These are phyloP conservation scores for Zoanthus gigantus DNA, from an alignment of 92 coral and sea anemone species.

Conservation along the genomic window DNA sequence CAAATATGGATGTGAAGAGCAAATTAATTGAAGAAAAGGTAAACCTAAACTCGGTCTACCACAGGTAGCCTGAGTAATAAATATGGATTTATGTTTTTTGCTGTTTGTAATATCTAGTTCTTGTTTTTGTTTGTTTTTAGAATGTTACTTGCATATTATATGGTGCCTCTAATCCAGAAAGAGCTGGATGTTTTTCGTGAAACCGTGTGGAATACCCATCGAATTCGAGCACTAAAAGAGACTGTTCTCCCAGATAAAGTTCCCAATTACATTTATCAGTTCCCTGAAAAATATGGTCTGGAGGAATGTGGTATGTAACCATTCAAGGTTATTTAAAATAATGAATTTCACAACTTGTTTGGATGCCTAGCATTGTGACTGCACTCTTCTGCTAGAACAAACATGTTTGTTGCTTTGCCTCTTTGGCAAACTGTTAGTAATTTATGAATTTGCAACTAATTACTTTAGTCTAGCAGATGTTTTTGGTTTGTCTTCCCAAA, in stretches of 20 bases:
- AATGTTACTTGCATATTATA: constrained; percentile 1
- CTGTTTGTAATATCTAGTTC: background rate
- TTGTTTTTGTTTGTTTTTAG: background rate
- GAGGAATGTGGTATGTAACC: constrained; percentile 28
- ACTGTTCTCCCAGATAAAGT: constrained; percentile 10
- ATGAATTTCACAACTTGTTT: background rate
- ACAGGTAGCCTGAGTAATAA: too few relatives aligned
- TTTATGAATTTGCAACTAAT: background rate
- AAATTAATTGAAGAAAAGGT: too few relatives aligned
- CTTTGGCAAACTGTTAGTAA: background rate
- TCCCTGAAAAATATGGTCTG: background rate
- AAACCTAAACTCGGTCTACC: too few relatives aligned
- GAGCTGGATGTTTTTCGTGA: constrained; percentile 25
- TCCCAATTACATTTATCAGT: constrained; percentile 1
- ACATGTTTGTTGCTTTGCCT: background rate
- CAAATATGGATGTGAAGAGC: too few relatives aligned
- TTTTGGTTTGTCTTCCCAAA: background rate
- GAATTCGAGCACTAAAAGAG: constrained; percentile 15
- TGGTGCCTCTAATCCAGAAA: constrained; percentile 21
- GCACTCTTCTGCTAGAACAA: background rate
- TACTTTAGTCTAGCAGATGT: background rate
- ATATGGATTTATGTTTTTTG: background rate
- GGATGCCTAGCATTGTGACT: background rate
- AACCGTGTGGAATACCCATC: constrained; percentile 25
- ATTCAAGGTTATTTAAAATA: background rate